phyloP scores from a whole-genome alignment of 2,113 vertebrate species.

The Corydoras sp. region DNA sequence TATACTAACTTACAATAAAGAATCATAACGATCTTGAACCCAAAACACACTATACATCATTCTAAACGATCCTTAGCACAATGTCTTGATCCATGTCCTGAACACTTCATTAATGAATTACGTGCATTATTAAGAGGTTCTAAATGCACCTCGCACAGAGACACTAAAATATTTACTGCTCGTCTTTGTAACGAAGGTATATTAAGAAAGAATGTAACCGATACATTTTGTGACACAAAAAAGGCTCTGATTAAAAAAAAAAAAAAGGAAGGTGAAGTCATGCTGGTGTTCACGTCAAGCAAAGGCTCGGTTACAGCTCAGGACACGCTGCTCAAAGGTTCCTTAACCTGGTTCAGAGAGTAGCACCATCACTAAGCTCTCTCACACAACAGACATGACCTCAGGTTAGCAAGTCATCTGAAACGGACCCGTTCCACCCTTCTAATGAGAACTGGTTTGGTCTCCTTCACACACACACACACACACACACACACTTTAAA shows the following conservation, averaged over 20 bases:
- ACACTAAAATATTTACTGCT: conserved; percentile 2
- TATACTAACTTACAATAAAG: no score
- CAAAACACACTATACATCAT: neutral
- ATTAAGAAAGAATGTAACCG: neutral
- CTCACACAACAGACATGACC: conserved; percentile 5
- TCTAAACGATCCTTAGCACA: no score
- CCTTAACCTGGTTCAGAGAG: neutral
- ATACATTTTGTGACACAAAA: neutral
- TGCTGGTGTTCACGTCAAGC: neutral
- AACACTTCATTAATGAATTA: neutral
- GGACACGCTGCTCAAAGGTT: neutral
- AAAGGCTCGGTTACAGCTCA: neutral
- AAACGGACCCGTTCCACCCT: conserved; percentile 19
- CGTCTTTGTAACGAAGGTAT: neutral
- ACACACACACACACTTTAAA: neutral
- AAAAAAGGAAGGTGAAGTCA: no score
- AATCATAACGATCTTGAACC: no score
- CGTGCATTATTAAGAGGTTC: neutral
- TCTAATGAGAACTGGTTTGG: neutral
- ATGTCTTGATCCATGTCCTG: neutral
- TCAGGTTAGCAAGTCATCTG: neutral
- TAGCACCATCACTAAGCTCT: neutral
- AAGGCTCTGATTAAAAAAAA: no score
- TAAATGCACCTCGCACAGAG: neutral
- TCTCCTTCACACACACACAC: neutral